These are phyloP conservation scores for Drosophila suboccidentalis DNA, from an alignment of 2,888 invertebrate genomes.

Conservation along the genomic window DNA sequence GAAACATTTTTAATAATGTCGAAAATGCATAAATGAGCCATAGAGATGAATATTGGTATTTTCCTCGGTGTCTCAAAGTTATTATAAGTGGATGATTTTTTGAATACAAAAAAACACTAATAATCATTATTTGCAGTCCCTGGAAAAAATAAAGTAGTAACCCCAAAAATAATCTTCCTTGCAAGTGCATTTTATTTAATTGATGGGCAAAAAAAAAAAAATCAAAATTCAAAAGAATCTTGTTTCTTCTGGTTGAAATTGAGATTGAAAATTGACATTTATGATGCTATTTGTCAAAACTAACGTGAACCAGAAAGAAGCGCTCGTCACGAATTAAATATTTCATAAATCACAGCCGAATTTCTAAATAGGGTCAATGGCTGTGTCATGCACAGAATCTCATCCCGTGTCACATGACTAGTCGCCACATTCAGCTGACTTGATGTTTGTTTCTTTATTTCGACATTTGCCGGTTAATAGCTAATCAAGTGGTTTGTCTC, in stretches of 20 bases:
- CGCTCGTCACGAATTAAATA: slow-evolving; percentile 31
- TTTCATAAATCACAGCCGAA: slow-evolving; percentile 25
- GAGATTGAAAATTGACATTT: neutral
- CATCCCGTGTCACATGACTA: slow-evolving; percentile 43
- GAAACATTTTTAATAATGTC: too few species aligned
- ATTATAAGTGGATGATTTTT: too few species aligned
- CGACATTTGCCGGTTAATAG: slow-evolving; percentile 15
- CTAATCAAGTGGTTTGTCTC: slow-evolving; percentile 34
- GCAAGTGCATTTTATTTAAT: neutral
- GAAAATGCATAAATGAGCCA: too few species aligned
- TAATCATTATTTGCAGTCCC: too few species aligned
- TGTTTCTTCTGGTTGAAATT: slow-evolving; percentile 28
- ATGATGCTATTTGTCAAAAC: slow-evolving; percentile 34
- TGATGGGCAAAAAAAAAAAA: too few species aligned
- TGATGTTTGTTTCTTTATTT: slow-evolving; percentile 15
- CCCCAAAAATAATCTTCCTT: neutral
- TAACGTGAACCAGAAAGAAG: slow-evolving; percentile 49
- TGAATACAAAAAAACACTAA: too few species aligned
- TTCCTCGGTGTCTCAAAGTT: too few species aligned
- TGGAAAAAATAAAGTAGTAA: too few species aligned
- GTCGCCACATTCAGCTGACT: slow-evolving; percentile 23
- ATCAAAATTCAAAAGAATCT: slow-evolving; percentile 12
- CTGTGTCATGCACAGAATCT: slow-evolving; percentile 27
- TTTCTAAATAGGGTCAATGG: slow-evolving; percentile 43
- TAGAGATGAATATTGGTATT: too few species aligned